phyloP scores from a whole-genome alignment of 2,797 vertebrate species.

The Miopithecus talapoin region DNA sequence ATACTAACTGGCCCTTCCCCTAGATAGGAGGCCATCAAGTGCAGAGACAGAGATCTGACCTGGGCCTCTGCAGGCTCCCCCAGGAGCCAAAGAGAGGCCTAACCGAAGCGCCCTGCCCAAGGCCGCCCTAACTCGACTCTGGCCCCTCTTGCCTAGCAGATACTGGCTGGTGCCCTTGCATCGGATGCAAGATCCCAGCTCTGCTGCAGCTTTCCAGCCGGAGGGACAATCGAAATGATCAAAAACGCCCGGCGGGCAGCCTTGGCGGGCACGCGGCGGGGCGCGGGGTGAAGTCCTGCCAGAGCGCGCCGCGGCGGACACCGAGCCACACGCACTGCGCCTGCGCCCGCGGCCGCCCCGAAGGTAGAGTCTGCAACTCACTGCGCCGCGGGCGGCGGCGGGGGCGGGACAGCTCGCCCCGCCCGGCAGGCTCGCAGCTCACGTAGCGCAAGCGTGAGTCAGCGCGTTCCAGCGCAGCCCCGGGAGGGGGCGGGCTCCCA shows the following conservation, averaged over 20 bases:
- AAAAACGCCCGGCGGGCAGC: background rate
- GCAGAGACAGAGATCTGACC: background rate
- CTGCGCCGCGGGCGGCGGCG: background rate
- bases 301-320: background rate
- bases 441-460: slow-evolving; percentile 77
- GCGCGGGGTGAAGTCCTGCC: background rate
- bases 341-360: background rate
- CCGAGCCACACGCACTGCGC: background rate
- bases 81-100: background rate
- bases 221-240: background rate
- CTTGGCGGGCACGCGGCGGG: too few species aligned
- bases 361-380: background rate
- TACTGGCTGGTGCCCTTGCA: background rate
- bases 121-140: background rate
- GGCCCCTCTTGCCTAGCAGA: background rate
- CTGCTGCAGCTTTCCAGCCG: background rate
- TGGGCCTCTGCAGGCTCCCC: background rate
- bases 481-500: slow-evolving; percentile 68
- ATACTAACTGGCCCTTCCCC: background rate
- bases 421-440: slow-evolving; percentile 60
- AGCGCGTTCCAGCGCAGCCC: slow-evolving; percentile 70
- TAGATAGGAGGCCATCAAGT: background rate
- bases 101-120: background rate
- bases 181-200: background rate
- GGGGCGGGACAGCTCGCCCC: background rate